phyloP scores from a whole-genome alignment of 53 echinoderm and acorn worm genomes.

The Mesocentrotus franciscanus region DNA sequence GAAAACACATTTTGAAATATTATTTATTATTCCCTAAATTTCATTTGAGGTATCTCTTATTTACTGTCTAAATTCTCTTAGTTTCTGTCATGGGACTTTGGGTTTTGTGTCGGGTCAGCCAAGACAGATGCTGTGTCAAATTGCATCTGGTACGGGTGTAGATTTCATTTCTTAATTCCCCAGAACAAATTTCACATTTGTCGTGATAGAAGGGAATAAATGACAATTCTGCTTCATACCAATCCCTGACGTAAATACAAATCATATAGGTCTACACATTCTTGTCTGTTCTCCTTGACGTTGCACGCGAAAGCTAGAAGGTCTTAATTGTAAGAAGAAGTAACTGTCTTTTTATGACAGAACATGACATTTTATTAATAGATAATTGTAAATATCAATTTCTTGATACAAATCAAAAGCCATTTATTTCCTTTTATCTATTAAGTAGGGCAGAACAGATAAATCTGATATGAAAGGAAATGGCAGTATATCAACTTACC shows the following conservation, averaged over 20 bases:
- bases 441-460: background rate
- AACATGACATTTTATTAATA: background rate
- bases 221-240: background rate
- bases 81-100: slow-evolving; percentile 7
- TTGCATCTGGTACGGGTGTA: background rate
- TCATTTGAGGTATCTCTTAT: background rate
- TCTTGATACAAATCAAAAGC: background rate
- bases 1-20: background rate
- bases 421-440: background rate
- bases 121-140: background rate
- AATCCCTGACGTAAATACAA: background rate
- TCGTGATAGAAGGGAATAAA: background rate
- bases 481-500: slow-evolving; percentile 38
- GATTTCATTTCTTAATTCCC: slow-evolving; percentile 3
- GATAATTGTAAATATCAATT: background rate
- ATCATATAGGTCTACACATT: background rate
- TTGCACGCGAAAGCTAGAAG: background rate
- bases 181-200: background rate
- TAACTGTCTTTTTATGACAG: background rate
- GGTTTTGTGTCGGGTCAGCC: background rate
- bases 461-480: slow-evolving; percentile 9
- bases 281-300: background rate
- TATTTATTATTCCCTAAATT: background rate
- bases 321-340: background rate
- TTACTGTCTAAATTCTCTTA: background rate